Percentiles rank a stretch among this genome's conserved stretches.
phyloP scores from a whole-genome alignment of 2,797 vertebrate genomes.

The Decapterus maruadsi region DNA sequence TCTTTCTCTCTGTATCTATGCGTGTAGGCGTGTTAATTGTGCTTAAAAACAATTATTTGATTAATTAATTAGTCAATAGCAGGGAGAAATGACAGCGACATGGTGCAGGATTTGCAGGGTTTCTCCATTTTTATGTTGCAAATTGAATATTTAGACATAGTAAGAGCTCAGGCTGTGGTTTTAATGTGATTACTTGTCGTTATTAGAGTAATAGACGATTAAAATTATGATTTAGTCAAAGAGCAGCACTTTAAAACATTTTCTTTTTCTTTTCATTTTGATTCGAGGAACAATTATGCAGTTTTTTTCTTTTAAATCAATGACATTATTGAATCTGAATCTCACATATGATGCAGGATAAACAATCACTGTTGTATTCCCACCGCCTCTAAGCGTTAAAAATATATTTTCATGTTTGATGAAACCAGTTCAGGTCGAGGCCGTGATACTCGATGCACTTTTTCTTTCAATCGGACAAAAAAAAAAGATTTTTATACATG shows the following conservation, averaged over 20 bases:
- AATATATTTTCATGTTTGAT: not conserved
- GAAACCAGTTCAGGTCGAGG: not conserved
- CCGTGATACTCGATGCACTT: not conserved
- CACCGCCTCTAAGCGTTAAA: not conserved
- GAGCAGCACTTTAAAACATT: not conserved
- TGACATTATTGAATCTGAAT: not conserved
- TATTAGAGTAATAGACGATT: not conserved
- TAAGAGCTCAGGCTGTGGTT: not conserved
- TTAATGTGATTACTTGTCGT: not conserved
- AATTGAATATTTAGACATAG: not conserved
- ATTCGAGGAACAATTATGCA: no score
- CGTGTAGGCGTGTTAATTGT: not conserved
- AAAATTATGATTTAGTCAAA: not conserved
- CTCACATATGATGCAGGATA: not conserved
- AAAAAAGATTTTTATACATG: not conserved
- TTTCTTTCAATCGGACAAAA: not conserved
- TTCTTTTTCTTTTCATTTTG: not conserved
- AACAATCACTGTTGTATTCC: not conserved
- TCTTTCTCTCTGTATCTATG: no score
- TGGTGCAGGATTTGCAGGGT: not conserved
- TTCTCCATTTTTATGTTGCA: not conserved
- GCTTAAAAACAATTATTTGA: not conserved
- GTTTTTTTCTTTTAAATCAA: no score
- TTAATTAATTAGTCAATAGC: not conserved
- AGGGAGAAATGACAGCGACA: not conserved